Conservation (phyloP, 35 echinoderm and acorn worm species). For the Heliocidaris tuberculata region DNA sequence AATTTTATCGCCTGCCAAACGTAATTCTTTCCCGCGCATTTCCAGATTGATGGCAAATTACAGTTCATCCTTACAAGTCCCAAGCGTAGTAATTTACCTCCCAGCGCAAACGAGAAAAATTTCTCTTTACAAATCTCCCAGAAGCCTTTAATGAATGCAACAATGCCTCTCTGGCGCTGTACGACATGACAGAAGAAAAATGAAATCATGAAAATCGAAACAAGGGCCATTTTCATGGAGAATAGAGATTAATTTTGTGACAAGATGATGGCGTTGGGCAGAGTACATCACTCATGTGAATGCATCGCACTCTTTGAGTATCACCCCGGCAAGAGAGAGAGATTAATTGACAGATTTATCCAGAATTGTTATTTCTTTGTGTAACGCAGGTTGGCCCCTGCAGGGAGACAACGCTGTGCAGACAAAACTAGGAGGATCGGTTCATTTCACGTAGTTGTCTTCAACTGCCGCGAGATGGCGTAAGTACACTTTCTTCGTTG, state of each 20-base stretch:
- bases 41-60: slow-evolving; percentile 5
- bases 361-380: background rate
- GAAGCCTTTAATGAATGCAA: slow-evolving; percentile 9
- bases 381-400: background rate
- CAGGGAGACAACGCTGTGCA: background rate
- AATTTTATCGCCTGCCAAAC: background rate
- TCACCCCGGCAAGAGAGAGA: background rate
- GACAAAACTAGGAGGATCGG: background rate
- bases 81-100: background rate
- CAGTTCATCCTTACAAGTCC: background rate
- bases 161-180: background rate
- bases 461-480: background rate
- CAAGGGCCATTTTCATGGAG: background rate
- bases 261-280: background rate
- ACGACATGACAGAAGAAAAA: background rate
- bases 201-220: slow-evolving; percentile 4
- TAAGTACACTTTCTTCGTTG: background rate
- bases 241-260: background rate
- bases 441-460: background rate
- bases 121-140: background rate
- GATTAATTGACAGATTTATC: background rate
- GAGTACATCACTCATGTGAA: background rate
- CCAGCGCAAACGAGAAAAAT: background rate
- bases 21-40: background rate
- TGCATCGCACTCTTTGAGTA: background rate